phyloP scores from a whole-genome alignment of 2,113 vertebrate species.

The Mobula hypostoma region DNA sequence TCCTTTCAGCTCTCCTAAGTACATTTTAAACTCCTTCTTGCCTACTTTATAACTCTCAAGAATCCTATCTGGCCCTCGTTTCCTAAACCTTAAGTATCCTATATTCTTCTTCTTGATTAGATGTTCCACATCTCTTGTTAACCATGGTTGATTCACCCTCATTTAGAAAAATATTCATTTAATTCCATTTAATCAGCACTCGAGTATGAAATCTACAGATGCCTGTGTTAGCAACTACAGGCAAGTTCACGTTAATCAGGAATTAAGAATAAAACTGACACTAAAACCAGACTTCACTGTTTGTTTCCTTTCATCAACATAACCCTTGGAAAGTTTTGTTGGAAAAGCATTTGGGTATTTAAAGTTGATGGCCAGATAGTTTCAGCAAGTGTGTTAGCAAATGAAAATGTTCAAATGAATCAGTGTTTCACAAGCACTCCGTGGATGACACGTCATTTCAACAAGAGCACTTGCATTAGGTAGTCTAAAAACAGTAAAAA shows the following conservation, averaged over 20 bases:
- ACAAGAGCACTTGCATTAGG: neutral
- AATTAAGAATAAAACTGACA: neutral
- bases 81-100: too few relatives aligned
- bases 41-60: too few relatives aligned
- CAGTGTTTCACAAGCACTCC: constrained; percentile 18
- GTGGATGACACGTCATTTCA: constrained; percentile 16
- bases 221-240: neutral
- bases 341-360: neutral
- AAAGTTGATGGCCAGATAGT: neutral
- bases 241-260: neutral
- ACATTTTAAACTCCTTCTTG: too few relatives aligned
- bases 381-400: neutral
- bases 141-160: too few relatives aligned
- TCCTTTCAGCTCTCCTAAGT: too few relatives aligned
- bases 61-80: too few relatives aligned
- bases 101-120: too few relatives aligned
- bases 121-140: too few relatives aligned
- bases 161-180: too few relatives aligned
- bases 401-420: neutral
- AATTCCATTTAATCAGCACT: neutral
- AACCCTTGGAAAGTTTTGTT: neutral
- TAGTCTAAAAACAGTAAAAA: neutral
- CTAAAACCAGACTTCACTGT: neutral
- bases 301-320: neutral
- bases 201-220: neutral